These are phyloP conservation scores for Erythrocercus mccallii DNA, from an alignment of 2,113 vertebrate species.

Conservation along the genomic window DNA sequence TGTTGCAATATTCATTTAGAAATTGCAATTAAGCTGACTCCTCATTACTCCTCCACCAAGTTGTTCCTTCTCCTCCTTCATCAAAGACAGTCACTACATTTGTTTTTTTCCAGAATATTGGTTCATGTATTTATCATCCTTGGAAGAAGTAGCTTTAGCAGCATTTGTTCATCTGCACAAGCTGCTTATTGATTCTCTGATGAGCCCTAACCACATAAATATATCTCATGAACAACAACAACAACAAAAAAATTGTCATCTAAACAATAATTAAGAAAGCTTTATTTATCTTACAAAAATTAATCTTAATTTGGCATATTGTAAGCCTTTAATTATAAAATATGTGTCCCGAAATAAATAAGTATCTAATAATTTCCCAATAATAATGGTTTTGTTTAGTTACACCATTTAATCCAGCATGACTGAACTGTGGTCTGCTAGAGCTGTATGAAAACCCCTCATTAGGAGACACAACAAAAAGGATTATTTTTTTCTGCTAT, in stretches of 20 bases:
- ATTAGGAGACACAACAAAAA: not conserved
- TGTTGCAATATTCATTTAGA: not conserved
- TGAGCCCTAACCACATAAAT: not conserved
- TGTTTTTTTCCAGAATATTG: not conserved
- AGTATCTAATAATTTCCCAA: not conserved
- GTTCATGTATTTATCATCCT: not conserved
- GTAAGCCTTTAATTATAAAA: not conserved
- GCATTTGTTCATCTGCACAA: not conserved
- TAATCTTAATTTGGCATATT: not conserved
- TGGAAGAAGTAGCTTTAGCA: not conserved
- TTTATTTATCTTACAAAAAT: not conserved
- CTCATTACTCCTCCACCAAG: constrained; percentile 4
- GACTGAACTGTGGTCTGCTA: not conserved
- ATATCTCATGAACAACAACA: not conserved
- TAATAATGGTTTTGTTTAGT: not conserved
- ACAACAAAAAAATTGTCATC: not conserved
- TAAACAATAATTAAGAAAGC: not conserved
- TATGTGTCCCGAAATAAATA: not conserved
- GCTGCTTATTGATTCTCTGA: not conserved
- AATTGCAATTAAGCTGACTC: not conserved
- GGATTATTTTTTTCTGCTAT: not conserved
- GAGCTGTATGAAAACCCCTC: not conserved
- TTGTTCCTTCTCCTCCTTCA: not conserved
- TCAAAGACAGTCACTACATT: not conserved
- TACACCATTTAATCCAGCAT: not conserved